Base-by-base conservation (phyloP, 2,888 invertebrate species). In the Altica lythri region DNA sequence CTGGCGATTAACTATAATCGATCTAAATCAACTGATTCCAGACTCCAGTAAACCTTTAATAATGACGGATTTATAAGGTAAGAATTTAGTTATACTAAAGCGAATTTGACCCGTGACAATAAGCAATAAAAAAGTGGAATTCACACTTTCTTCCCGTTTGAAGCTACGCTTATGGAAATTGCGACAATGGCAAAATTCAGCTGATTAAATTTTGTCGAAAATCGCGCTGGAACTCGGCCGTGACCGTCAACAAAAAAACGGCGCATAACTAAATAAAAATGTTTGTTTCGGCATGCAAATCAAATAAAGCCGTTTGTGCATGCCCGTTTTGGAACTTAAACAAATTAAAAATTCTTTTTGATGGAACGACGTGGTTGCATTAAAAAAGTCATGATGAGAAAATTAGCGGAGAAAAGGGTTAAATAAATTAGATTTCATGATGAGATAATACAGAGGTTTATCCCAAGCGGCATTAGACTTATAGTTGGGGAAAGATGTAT, bases 301-400 rank as follows among this genome's bases (percentile, higher is more conserved):
- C 59, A 58, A 50, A 56, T 66, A 63, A 66, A 62, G 49, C 48
- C 60, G 56, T 64, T 65, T 60, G 55, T 50, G 40, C 45, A 55
- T 65, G 59, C 54, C 55, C 62, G 56, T 58, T 35, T 45, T n/a
- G n/a, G 63, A 62, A 65, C 57, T 62, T 65, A 59, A 65, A 48
- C 57, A 55, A 65, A 66, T 67, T 66, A 66, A 63, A 64, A 67
- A 67, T 67, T 66, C 65, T 63, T 64, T 65, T 61, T 63, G 66
- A 59, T 53, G 55, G 48, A 27, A 52, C 48, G 55, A 50, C 57
- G 51, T 51, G 57, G 59, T 44, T 43, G 59, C 49, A 61, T 63
- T 59, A 61, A 57, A 60, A 56, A 48, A 42, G 51, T 58, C 58
- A 57, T 52, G 18, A 34, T 19, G 57, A 49, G 37, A 43, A 59